Conservation (phyloP, 2,888 invertebrate genomes). For the Galeopsomyia nigrocyanea region DNA sequence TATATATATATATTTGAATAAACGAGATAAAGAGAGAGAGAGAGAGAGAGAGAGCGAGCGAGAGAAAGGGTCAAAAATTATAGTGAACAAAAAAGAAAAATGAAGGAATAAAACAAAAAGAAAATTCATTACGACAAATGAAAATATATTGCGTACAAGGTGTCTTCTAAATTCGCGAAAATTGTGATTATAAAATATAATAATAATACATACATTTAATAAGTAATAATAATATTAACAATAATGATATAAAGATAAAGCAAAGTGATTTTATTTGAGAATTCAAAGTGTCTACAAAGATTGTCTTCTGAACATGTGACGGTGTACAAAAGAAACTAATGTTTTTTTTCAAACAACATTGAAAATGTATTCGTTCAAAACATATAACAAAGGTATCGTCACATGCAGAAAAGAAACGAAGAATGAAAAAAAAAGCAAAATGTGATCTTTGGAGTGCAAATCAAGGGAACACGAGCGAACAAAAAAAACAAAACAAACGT, state of each 20-base stretch:
- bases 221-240: slow-evolving; percentile 28
- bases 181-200: slow-evolving; percentile 48
- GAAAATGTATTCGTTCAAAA: no score
- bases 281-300: slow-evolving; percentile 4
- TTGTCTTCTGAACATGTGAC: slow-evolving; percentile 24
- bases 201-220: slow-evolving; percentile 36
- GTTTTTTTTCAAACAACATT: no score
- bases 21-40: no score
- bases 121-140: no score
- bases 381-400: slow-evolving; percentile 12
- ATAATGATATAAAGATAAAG: slow-evolving; percentile 30
- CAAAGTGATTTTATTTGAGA: slow-evolving; percentile 21
- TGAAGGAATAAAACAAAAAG: slow-evolving; percentile 42
- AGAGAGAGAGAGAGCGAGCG: no score
- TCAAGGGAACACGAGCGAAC: slow-evolving; percentile 26
- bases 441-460: slow-evolving; percentile 39
- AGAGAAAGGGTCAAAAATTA: slow-evolving; percentile 4
- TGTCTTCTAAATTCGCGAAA: slow-evolving; percentile 58
- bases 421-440: slow-evolving; percentile 24
- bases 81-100: slow-evolving; percentile 12
- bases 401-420: slow-evolving; percentile 5
- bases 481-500: slow-evolving; percentile 13
- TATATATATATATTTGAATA: no score
- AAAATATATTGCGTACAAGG: slow-evolving; percentile 55
- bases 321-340: background rate